phyloP scores from a whole-genome alignment of 2,113 vertebrate species.

The Hipposideros armiger region DNA sequence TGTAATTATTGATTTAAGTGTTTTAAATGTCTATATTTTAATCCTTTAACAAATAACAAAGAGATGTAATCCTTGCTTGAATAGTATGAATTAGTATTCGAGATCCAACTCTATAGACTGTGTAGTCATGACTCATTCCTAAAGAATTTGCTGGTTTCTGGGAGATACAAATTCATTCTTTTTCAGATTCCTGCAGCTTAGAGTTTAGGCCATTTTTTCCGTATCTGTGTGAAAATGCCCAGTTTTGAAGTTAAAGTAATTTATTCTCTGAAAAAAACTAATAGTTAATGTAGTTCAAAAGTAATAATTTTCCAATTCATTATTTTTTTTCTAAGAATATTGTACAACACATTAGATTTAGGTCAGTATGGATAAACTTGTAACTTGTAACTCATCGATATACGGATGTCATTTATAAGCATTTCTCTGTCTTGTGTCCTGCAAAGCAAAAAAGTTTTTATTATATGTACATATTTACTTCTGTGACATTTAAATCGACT shows the following conservation, averaged over 20 bases:
- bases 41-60: slow-evolving; percentile 56
- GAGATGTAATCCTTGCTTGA: slow-evolving; percentile 48
- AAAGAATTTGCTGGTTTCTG: slow-evolving; percentile 76
- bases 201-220: slow-evolving; percentile 39
- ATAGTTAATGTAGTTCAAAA: slow-evolving; percentile 27
- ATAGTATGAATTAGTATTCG: slow-evolving; percentile 76
- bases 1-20: slow-evolving; percentile 38
- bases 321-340: slow-evolving; percentile 29
- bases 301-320: slow-evolving; percentile 19
- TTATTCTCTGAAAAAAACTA: slow-evolving; percentile 39
- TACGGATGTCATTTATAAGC: background rate
- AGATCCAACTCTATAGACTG: background rate
- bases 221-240: slow-evolving; percentile 58
- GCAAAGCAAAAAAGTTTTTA: background rate
- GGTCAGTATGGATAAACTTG: background rate
- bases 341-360: slow-evolving; percentile 11
- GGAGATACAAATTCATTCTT: slow-evolving; percentile 64
- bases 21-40: slow-evolving; percentile 36
- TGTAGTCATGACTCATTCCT: slow-evolving; percentile 70
- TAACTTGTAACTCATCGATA: background rate
- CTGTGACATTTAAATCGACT: slow-evolving; percentile 13
- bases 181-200: slow-evolving; percentile 52
- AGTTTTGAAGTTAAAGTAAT: slow-evolving; percentile 56
- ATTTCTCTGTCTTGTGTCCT: slow-evolving; percentile 37
- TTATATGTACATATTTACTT: background rate